Evolutionary conservation across 2,888 invertebrate genomes (phyloP), one percentile per base, ranked within the genome.

Genomic region (Trachelus iudaicus): DNA sequence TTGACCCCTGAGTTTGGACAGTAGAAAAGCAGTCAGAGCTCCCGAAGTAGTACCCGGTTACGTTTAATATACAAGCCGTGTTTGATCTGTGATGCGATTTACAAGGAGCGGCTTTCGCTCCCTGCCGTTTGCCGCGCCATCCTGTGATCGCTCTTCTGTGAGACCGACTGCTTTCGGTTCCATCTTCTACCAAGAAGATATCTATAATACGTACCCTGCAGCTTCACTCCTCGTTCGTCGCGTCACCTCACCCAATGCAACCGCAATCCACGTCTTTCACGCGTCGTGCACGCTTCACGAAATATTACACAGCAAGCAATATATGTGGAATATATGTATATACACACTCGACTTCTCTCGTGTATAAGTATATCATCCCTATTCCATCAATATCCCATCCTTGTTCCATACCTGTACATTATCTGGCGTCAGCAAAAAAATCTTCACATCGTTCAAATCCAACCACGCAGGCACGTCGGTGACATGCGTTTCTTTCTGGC

Each of bases 11-110:
- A 56, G 35, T 73, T 82, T 82, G 85, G 83, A 84, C 83, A 85
- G 85, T 86, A 87, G 85, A 86, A 85, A 86, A 85, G 84, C 85
- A 85, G 77, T 69, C 71, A 23, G 71, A 12, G 31, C 6, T 34
- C 34, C 11, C 56, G 56, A 56, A 56, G 71, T 34, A 11, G n/a
- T 78, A 85, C 82, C 83, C 30, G 85, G 86, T 88, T 86, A 84
- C 88, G 88, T 89, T 90, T 90, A 91, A 91, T 91, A 90, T 90
- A 90, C 89, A 89, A 89, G 86, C 85, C 85, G 86, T 88, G 90
- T 91, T 91, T 91, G 91, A 91, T 91, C 91, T 90, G 86, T 89
- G 90, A 90, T 88, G 90, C 90, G 90, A 91, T 91, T 90, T 90
- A 88, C 88, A 88, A 90, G 88, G 86, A 90, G 87, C 75, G 79